Percentiles rank a stretch among this genome's conserved stretches.
Conservation (phyloP, 2,113 vertebrate species). For the Pluvianellus socialis region DNA sequence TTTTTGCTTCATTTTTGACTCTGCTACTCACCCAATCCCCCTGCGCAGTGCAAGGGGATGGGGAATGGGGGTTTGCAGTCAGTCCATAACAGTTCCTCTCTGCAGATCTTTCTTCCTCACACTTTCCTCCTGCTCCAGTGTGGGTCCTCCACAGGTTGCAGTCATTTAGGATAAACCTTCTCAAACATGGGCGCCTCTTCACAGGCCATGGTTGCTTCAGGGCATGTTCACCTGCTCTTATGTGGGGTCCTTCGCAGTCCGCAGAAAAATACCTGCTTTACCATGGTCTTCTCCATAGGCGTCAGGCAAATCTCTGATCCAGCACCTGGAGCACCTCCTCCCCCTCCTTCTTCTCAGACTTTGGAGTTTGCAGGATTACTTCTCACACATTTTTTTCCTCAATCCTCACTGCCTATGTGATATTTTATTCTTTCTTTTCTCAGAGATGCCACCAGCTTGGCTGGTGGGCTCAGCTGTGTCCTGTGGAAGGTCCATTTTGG, state of each 20-base stretch:
- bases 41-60: background rate
- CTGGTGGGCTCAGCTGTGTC: background rate
- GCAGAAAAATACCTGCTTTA: background rate
- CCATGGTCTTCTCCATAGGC: background rate
- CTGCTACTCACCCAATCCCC: background rate
- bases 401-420: background rate
- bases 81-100: background rate
- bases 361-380: background rate
- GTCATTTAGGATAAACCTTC: background rate
- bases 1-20: background rate
- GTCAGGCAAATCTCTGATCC: background rate
- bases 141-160: background rate
- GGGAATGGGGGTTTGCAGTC: background rate
- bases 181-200: background rate
- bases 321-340: background rate
- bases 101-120: background rate
- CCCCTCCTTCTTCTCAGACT: background rate
- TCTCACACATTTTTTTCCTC: background rate
- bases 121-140: fast-evolving
- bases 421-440: background rate
- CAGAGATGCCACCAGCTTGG: background rate
- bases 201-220: background rate
- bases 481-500: fast-evolving
- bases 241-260: background rate
- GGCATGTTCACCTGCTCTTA: background rate